These are phyloP conservation scores for Cosmia pyralina DNA, from an alignment of 2,888 invertebrate genomes.

Conservation along the genomic window DNA sequence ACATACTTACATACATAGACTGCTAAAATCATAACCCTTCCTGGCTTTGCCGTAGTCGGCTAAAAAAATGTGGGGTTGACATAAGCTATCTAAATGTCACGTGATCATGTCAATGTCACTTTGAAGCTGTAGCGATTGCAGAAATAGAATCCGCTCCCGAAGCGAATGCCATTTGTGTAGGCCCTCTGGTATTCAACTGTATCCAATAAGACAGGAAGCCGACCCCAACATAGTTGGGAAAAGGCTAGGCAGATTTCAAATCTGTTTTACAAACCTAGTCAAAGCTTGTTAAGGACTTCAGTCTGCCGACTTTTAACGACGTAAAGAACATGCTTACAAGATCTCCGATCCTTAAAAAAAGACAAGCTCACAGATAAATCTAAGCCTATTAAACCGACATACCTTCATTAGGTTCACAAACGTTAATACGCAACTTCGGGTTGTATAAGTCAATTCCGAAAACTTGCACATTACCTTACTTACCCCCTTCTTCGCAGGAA, in stretches of 20 bases:
- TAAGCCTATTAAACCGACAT: conserved; percentile 15
- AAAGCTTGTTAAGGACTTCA: not conserved
- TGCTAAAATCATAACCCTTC: too few species aligned
- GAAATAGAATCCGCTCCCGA: too few species aligned
- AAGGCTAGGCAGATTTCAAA: not conserved
- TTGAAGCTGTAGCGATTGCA: too few species aligned
- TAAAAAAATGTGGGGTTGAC: too few species aligned
- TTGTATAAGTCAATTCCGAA: conserved; percentile 44
- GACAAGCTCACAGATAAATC: not conserved
- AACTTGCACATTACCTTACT: conserved; percentile 32
- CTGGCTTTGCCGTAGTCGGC: too few species aligned
- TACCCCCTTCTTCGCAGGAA: conserved; percentile 30
- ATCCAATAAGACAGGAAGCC: not conserved
- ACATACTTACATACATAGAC: too few species aligned
- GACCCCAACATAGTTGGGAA: not conserved
- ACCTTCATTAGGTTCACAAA: conserved; percentile 36
- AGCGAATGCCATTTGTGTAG: too few species aligned
- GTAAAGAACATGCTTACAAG: too few species aligned
- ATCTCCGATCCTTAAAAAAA: not conserved
- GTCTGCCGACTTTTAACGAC: not conserved
- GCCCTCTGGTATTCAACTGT: not conserved
- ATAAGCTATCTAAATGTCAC: too few species aligned
- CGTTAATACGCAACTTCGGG: conserved; percentile 24
- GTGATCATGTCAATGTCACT: too few species aligned
- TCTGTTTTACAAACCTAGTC: not conserved